These are phyloP conservation scores for Musca vetustissima DNA, from an alignment of 1,140 invertebrate species.

Conservation along the genomic window DNA sequence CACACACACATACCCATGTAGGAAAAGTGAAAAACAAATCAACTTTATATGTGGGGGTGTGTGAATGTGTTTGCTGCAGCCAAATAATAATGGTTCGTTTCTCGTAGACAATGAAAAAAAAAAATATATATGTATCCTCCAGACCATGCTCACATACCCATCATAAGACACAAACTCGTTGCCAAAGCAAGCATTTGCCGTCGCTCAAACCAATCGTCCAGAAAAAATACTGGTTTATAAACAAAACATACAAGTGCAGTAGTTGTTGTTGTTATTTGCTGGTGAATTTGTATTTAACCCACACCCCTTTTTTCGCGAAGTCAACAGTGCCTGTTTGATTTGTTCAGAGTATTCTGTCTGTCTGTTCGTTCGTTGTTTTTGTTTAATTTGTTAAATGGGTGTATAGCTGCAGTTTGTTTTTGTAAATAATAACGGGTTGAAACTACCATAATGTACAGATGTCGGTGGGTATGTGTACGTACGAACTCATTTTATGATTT, in stretches of 20 bases:
- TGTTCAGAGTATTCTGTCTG: neutral
- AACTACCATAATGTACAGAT: neutral
- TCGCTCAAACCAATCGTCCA: neutral
- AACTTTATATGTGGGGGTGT: neutral
- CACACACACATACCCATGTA: neutral
- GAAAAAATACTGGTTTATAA: constrained; percentile 13
- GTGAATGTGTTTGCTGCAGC: no score
- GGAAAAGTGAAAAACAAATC: neutral
- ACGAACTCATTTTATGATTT: constrained; percentile 3
- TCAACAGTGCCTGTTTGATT: no score
- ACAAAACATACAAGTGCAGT: no score
- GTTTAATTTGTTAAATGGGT: neutral
- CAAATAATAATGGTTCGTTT: neutral
- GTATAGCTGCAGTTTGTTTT: neutral
- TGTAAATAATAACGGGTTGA: constrained; percentile 18
- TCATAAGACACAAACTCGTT: neutral
- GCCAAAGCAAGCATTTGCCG: no score
- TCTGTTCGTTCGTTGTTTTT: neutral
- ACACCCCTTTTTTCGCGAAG: constrained; percentile 9
- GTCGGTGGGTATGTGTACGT: neutral
- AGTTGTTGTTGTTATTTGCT: constrained; percentile 1
- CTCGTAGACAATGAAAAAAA: neutral
- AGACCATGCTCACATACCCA: neutral
- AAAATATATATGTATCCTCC: neutral
- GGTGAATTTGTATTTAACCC: neutral